A percentile compares a stretch with the other conserved stretches of the same genome.
Evolutionary conservation across 30 jellyfish, hydroid and myxozoan genomes (phyloP).

Genomic region (Turritopsis rubra): DNA sequence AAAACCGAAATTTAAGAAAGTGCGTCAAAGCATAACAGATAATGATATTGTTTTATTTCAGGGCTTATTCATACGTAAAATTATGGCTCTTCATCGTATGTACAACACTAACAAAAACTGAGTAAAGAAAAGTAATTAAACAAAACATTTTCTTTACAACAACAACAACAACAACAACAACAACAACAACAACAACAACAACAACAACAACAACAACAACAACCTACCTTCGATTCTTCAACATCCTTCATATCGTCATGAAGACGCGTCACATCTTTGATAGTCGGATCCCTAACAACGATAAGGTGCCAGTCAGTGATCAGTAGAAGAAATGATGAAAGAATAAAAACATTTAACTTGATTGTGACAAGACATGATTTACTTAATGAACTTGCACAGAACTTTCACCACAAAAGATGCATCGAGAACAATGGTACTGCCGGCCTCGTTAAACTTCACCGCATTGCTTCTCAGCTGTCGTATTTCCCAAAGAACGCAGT

Average conservation of each 20-base stretch:
- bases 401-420: conserved; percentile 58
- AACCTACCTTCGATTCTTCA: conserved; percentile 2
- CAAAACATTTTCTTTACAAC: too few species aligned
- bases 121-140: too few species aligned
- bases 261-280: not conserved
- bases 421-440: conserved; percentile 56
- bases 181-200: too few species aligned
- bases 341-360: too few species aligned
- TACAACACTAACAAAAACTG: too few species aligned
- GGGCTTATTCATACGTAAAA: too few species aligned
- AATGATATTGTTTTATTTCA: too few species aligned
- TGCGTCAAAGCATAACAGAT: too few species aligned
- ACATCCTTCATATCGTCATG: not conserved
- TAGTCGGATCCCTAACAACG: not conserved
- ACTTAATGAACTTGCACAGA: conserved; percentile 48
- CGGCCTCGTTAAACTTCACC: conserved; percentile 59
- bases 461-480: conserved; percentile 64
- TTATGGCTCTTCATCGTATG: too few species aligned
- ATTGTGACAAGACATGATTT: conserved; percentile 18
- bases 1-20: not conserved
- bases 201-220: not conserved
- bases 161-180: too few species aligned
- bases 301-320: not conserved
- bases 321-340: too few species aligned
- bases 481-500: conserved; percentile 80